Conservation (phyloP, 1,140 invertebrate genomes). For the Calliphora vicina region DNA sequence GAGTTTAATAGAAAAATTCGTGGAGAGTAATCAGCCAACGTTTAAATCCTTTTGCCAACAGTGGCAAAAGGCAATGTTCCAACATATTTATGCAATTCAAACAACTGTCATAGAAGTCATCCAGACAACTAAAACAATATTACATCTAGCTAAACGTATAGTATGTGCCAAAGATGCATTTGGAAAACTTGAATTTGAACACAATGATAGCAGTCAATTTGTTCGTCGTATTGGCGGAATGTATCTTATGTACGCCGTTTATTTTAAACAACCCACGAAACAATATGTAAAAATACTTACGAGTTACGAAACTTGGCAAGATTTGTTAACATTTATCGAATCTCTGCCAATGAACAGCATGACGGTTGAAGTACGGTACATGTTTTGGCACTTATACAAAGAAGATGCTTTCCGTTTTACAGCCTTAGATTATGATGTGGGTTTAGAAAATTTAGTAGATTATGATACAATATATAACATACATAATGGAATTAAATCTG, state of each 20-base stretch:
- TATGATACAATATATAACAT: slow-evolving; percentile 46
- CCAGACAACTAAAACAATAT: slow-evolving; percentile 48
- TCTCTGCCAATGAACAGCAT: background rate
- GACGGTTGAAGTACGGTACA: slow-evolving; percentile 44
- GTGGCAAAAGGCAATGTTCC: slow-evolving; percentile 49
- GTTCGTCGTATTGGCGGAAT: slow-evolving; percentile 47
- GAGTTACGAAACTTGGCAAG: slow-evolving; percentile 46
- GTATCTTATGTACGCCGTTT: slow-evolving; percentile 52
- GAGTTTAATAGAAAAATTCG: slow-evolving; percentile 29
- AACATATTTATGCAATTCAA: slow-evolving; percentile 51
- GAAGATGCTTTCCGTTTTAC: slow-evolving; percentile 49
- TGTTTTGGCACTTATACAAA: slow-evolving; percentile 50
- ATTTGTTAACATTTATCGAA: slow-evolving; percentile 43
- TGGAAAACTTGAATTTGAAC: background rate
- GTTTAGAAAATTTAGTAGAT: slow-evolving; percentile 49
- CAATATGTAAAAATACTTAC: slow-evolving; percentile 52
- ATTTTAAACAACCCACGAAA: slow-evolving; percentile 56
- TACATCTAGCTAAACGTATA: slow-evolving; percentile 50
- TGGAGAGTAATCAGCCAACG: background rate
- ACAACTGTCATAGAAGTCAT: slow-evolving; percentile 52
- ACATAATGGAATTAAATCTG: slow-evolving; percentile 40
- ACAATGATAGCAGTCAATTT: background rate
- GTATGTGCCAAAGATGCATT: slow-evolving; percentile 45
- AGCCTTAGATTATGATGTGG: slow-evolving; percentile 49
- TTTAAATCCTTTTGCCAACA: slow-evolving; percentile 50